Evolutionary conservation across 2,113 vertebrate genomes (phyloP), one percentile per base, ranked within the genome.

Genomic region (Oreocharis arfaki): DNA sequence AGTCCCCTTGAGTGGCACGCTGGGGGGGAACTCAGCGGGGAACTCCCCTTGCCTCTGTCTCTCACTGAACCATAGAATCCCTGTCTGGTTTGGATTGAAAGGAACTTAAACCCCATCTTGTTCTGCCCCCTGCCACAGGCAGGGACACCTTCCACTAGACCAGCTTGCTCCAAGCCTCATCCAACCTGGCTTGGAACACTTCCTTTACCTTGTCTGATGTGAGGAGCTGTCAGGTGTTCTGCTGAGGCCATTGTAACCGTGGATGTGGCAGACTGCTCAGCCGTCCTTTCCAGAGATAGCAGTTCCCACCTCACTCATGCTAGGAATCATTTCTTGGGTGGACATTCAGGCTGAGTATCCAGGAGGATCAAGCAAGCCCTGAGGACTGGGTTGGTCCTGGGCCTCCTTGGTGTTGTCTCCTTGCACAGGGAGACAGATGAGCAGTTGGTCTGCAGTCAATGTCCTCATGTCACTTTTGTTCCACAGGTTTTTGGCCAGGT

Each of bases 381-480:
- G 32, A 42, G 33, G 52, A 46, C 8, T 2, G 11, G 20, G 26
- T 56, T 41, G 75, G 11, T 52, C 39, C 37, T 56, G 18, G 13
- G 23, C 44, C 21, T 61, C 33, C 57, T n/a, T 7, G 0, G 42
- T 16, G 16, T 8, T 28, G 39, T 59, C 32, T 49, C 33, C 23
- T 64, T 13, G 1, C 2, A 3, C 26, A 26, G 41, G 57, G 37
- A 71, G 52, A 50, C 19, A 14, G 19, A 30, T 33, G 41, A 50
- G 30, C 1, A 0, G 41, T 37, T 0, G 0, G 15, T 46, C 15
- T 35, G 30, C 23, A 21, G 24, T 46, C 6, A 9, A 1, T 49
- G 33, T 47, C 47, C 7, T 46, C 13, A 1, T 47, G 60, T 59
- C 13, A 3, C 10, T 56, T 47, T 53, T 16, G 46, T 35, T 37